Percentiles rank a stretch among this genome's conserved stretches.
Conservation (phyloP, 2,888 invertebrate genomes). For the Noctua fimbriata region DNA sequence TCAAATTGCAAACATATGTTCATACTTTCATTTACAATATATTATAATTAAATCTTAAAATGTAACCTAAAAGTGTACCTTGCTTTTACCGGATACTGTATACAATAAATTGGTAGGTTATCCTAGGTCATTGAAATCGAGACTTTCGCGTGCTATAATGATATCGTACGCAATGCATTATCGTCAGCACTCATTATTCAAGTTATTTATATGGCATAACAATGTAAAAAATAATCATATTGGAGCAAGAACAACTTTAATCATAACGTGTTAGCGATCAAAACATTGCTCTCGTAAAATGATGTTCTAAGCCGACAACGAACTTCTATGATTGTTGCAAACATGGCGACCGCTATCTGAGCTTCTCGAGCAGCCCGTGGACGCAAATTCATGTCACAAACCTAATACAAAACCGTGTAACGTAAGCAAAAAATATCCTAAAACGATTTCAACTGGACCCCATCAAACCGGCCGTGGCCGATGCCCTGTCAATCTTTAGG, state of each 20-base stretch:
- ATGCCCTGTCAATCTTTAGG: conserved; percentile 73
- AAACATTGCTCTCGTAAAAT: conserved; percentile 83
- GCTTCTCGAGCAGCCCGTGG: conserved; percentile 87
- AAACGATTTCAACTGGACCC: conserved; percentile 78
- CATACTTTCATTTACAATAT: conserved; percentile 70
- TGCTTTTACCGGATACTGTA: conserved; percentile 78
- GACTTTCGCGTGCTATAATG: conserved; percentile 82
- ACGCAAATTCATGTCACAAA: conserved; percentile 89
- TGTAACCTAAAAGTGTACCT: conserved; percentile 82
- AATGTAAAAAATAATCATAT: conserved; percentile 71
- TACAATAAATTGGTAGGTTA: conserved; percentile 79
- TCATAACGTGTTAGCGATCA: conserved; percentile 74
- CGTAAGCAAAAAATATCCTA: conserved; percentile 89
- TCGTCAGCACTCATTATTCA: conserved; percentile 76
- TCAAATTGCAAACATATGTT: conserved; percentile 67
- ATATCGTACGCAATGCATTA: conserved; percentile 77
- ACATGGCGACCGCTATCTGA: conserved; percentile 91
- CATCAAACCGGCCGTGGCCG: conserved; percentile 76
- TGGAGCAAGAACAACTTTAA: conserved; percentile 74
- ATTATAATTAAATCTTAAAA: conserved; percentile 71
- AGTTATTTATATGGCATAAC: conserved; percentile 68
- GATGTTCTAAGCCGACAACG: conserved; percentile 86
- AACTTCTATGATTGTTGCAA: conserved; percentile 89
- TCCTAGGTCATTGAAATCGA: conserved; percentile 86
- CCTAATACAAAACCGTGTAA: conserved; percentile 89